Evolutionary conservation across 2,113 vertebrate genomes (phyloP), one percentile per base, ranked within the genome.

Genomic region (Etia nguti): DNA sequence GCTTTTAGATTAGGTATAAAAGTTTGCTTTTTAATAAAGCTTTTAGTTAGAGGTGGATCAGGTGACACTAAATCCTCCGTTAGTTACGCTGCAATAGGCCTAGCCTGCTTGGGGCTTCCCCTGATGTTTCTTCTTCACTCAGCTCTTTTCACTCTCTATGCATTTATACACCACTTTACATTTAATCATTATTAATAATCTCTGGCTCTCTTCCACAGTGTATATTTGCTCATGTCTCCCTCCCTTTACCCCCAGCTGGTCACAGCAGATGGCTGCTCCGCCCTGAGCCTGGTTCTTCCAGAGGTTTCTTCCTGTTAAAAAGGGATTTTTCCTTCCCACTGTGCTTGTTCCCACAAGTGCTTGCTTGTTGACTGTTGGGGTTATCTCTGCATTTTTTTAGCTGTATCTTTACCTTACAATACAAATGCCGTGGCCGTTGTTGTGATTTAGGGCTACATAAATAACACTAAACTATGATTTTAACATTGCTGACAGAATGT

Each of bases 181-280:
- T 38, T 65, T 65, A 65, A 65, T 65, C 60, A 65, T 65, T 38
- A 65, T 68, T 68, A 68, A 22, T 68, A 68, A 68, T 68, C 62
- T 41, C 62, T 41, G 62, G 62, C 62, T 68, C 62, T 68, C 34
- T 68, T 68, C 34, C 62, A 68, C 34, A 68, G 36, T 68, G 62
- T 68, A 22, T 68, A 22, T 68, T 68, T 68, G 20, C 20, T 41
- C 62, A 36, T 2, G 62, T 68, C 62, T 41, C 62, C 36, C n/a
- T 68, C 4, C n/a, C 36, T 41, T 68, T 7, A 22, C n/a, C 36
- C 12, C 8, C 36, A 68, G 36, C 36, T 41, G n/a, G 36, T 24
- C 62, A 41, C 36, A 68, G 36, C 36, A 41, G n/a, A 68, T 68
- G 36, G 62, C 12, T 41, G 62, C 62, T 41, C n/a, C 4, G 1